These are phyloP conservation scores for Mormyrops attenuatus DNA, from an alignment of 2,797 vertebrate genomes.

Conservation along the genomic window DNA sequence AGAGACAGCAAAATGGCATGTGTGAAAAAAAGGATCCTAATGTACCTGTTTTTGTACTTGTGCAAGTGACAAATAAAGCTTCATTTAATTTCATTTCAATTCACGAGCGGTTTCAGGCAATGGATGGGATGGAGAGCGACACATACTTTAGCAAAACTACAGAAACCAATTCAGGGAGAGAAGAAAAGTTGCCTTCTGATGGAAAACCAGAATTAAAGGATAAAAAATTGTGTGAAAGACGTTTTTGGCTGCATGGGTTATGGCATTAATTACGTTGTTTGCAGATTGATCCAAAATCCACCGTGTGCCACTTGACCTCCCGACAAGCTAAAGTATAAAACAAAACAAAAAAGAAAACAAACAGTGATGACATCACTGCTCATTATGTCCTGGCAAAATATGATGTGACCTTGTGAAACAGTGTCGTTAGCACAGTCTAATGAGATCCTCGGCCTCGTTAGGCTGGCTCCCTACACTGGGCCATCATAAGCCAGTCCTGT, in stretches of 20 bases:
- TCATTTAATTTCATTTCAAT: background rate
- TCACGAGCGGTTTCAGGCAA: background rate
- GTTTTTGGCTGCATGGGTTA: background rate
- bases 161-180: background rate
- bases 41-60: background rate
- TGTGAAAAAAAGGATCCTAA: background rate
- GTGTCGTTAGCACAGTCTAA: constrained; percentile 45
- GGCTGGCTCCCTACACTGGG: constrained; percentile 45
- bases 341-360: background rate
- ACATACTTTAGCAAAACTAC: background rate
- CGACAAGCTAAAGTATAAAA: background rate
- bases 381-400: constrained; percentile 52
- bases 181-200: background rate
- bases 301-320: background rate
- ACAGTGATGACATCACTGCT: constrained; percentile 34
- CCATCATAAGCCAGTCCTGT: constrained; percentile 44
- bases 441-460: constrained; percentile 59
- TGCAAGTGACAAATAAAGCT: background rate
- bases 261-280: background rate
- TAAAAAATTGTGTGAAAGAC: background rate
- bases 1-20: background rate
- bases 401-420: constrained; percentile 36
- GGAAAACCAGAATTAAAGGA: background rate
- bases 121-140: too few species aligned
- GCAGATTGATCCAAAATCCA: background rate